Evolutionary conservation across 2,113 vertebrate species (phyloP), one percentile per base, ranked within the genome.

Genomic region (Castor canadensis): DNA sequence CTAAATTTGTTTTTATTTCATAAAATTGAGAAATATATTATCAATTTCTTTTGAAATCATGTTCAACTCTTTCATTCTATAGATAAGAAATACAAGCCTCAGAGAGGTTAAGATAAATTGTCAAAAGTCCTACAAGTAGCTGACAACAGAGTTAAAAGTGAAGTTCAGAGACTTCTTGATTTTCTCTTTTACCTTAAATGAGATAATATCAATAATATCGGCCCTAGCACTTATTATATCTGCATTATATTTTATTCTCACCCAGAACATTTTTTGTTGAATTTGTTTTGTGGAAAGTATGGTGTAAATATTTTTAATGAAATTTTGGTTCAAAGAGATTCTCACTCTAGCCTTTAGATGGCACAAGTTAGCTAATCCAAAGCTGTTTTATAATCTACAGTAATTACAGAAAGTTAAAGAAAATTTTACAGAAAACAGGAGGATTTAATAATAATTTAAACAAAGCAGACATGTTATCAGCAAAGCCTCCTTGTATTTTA

Each of bases 301-400:
- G 20, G 72, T 76, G 26, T 49, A n/a, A 91, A 75, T 83, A 45
- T 75, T 76, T 93, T 85, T 71, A 69, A 54, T 62, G 32, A 47
- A 84, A 94, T 83, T 45, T 35, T 60, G 47, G 3, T 38, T 72
- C 76, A 81, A 84, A 90, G n/a, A 85, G 72, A 4, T 96, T 97
- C 91, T 97, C 66, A 82, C 9, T 91, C 26, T 69, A 95, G 67
- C 97, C 96, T 97, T 97, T 97, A 97, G 97, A 82, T 96, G 97
- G 97, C 96, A 96, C 56, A 95, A 93, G 88, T 97, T 95, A 97
- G 97, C 95, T 95, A 96, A 92, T 72, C 20, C 72, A 92, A 93
- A 30, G 8, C 28, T 89, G 38, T 84, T 88, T 93, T 81, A 32
- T 83, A n/a, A 95, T 79, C 24, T 91, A 32, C 1, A 72, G 30